Percentiles rank a stretch among this genome's conserved stretches.
phyloP scores from a whole-genome alignment of 2,113 vertebrate genomes.

The Scalopus aquaticus region DNA sequence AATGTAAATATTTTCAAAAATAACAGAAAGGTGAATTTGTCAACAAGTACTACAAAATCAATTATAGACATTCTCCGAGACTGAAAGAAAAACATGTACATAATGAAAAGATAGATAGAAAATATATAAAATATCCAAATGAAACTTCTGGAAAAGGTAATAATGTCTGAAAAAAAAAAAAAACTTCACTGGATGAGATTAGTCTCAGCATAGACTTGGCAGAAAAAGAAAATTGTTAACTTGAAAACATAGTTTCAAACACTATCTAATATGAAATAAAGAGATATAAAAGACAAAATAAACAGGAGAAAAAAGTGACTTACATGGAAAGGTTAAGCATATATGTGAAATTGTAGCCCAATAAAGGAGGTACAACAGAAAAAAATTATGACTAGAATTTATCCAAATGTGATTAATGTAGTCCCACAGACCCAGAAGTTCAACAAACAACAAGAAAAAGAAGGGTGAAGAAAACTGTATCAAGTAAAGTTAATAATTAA shows the following conservation, averaged over 20 bases:
- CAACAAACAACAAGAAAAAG: not conserved
- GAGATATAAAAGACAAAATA: not conserved
- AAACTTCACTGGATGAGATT: not conserved
- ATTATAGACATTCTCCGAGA: not conserved
- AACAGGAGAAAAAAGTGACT: not conserved
- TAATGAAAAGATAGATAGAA: not conserved
- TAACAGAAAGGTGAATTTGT: not conserved
- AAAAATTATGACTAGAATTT: not conserved
- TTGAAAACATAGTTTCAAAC: not conserved
- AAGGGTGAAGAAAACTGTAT: not conserved
- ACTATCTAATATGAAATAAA: not conserved
- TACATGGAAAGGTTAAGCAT: not conserved
- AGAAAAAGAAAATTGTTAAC: not conserved
- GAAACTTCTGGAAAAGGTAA: not conserved
- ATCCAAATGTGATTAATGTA: not conserved
- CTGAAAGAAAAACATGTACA: not conserved
- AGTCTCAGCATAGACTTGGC: not conserved
- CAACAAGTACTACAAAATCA: not conserved
- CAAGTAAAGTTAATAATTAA: not conserved
- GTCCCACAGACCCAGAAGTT: not conserved
- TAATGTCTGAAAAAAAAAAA: not conserved
- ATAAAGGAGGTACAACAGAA: not conserved
- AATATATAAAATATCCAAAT: not conserved
- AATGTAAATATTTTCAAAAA: not conserved
- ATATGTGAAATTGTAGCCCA: not conserved